These are phyloP conservation scores for Lagorchestes hirsutus DNA, from an alignment of 2,797 vertebrate genomes.

Conservation along the genomic window DNA sequence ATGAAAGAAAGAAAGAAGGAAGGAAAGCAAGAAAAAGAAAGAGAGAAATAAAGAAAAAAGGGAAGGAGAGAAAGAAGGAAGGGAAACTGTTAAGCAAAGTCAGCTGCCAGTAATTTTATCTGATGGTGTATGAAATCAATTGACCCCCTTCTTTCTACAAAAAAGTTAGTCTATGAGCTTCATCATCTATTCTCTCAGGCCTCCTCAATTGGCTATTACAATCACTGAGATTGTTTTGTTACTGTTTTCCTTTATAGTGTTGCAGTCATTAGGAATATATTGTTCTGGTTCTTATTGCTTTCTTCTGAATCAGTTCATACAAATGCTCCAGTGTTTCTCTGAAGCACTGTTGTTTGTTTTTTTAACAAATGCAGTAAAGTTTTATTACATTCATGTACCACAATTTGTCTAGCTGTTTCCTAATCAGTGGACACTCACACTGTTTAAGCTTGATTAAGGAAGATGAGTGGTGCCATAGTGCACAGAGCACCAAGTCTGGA, in stretches of 20 bases:
- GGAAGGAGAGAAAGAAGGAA: too few species aligned
- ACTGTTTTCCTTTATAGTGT: background rate
- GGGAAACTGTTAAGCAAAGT: background rate
- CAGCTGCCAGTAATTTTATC: background rate
- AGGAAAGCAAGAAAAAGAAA: too few species aligned
- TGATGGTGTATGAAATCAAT: background rate
- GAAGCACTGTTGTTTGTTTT: background rate
- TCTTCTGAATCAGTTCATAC: background rate
- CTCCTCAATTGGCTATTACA: background rate
- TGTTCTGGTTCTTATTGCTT: background rate
- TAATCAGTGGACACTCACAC: background rate
- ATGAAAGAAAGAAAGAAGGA: too few species aligned
- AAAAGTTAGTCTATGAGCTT: background rate
- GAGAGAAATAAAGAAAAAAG: too few species aligned
- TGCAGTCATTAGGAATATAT: background rate
- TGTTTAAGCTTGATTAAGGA: background rate
- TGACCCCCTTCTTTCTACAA: background rate
- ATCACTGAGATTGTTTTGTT: background rate
- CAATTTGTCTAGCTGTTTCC: background rate
- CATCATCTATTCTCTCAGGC: background rate
- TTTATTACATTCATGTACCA: background rate
- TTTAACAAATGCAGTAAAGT: background rate
- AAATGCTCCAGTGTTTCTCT: background rate
- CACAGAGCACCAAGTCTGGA: background rate
- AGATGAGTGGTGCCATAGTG: background rate